phyloP scores from a whole-genome alignment of 2,113 vertebrate species.

The Formicarius rufipectus region DNA sequence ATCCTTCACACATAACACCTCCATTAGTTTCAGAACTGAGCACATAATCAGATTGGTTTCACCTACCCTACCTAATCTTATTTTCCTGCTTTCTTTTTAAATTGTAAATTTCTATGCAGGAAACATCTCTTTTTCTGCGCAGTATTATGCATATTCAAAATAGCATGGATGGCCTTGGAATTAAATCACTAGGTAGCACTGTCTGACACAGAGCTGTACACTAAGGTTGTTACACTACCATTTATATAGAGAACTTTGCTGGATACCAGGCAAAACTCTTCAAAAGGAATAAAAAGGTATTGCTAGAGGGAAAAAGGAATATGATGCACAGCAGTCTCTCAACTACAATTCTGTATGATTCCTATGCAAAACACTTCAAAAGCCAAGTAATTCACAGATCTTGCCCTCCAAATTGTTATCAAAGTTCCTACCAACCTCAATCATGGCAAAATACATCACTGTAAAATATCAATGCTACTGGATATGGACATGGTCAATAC shows the following conservation, averaged over 20 bases:
- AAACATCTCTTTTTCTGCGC: background rate
- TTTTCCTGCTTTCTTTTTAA: constrained; percentile 29
- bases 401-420: background rate
- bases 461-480: background rate
- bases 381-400: constrained; percentile 18
- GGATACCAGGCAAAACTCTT: constrained; percentile 21
- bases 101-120: background rate
- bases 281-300: constrained; percentile 28
- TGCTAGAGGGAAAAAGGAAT: background rate
- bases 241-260: background rate
- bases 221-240: background rate
- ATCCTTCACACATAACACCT: background rate
- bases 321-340: background rate
- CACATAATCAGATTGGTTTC: constrained; percentile 19
- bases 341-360: background rate
- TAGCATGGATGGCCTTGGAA: background rate
- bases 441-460: background rate
- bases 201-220: background rate
- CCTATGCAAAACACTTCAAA: constrained; percentile 49
- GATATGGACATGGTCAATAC: background rate
- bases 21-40: constrained; percentile 6
- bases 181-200: background rate
- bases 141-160: constrained; percentile 1
- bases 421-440: background rate
- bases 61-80: background rate